phyloP scores from a whole-genome alignment of 1,140 invertebrate species.

The Paraescarpia echinospica region DNA sequence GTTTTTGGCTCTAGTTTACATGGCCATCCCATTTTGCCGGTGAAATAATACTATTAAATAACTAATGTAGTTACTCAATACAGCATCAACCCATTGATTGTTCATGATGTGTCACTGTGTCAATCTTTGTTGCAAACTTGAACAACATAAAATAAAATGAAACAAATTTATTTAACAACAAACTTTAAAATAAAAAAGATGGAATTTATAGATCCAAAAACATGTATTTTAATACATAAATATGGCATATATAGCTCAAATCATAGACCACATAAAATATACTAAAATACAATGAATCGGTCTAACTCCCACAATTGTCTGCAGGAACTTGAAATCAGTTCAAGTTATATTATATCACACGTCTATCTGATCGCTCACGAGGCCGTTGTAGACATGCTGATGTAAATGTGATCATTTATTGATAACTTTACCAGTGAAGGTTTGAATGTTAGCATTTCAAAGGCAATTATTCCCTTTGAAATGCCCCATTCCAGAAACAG shows the following conservation, averaged over 20 bases:
- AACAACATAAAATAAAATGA: neutral
- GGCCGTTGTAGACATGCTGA: neutral
- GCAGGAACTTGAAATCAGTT: neutral
- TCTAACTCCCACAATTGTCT: neutral
- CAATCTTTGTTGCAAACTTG: neutral
- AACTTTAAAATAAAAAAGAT: no score
- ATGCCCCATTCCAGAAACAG: neutral
- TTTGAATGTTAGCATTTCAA: neutral
- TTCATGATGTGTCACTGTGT: neutral
- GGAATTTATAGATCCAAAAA: no score
- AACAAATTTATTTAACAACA: no score
- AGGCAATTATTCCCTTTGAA: neutral
- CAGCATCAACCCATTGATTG: neutral
- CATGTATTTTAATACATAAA: no score
- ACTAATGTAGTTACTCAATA: neutral
- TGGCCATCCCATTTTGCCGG: neutral
- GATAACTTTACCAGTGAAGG: neutral
- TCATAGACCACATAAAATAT: neutral
- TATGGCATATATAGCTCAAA: neutral
- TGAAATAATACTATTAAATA: neutral
- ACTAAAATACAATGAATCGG: neutral
- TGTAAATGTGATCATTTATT: neutral
- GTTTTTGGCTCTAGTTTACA: neutral
- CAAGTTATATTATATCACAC: neutral
- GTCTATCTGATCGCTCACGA: neutral